Base-by-base conservation (phyloP, 2,113 vertebrate genomes). In the Triplophysa tibetana region DNA sequence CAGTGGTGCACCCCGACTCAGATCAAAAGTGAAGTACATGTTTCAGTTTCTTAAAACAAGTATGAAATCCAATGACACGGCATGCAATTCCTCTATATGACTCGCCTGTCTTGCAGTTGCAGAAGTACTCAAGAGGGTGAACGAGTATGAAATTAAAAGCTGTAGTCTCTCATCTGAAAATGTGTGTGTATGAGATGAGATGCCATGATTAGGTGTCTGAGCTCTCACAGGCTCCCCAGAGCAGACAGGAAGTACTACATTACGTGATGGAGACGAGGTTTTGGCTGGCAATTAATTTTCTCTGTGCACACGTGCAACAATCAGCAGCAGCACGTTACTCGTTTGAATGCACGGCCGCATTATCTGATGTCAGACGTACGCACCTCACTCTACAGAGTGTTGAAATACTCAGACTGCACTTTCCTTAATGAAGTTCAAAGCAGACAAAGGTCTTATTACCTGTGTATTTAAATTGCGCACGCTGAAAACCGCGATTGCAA, bases 231-330 rank as follows among this genome's bases (percentile, higher is more conserved):
- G 19, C 56, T 82, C 73, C 77, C 78, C 38, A 41, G 29, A 84
- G 80, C 41, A 79, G 77, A 62, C 73, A 64, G 70, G 73, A 83
- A 79, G 70, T 56, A 78, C 69, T 75, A 74, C 65, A 84, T 82
- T 77, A 84, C 75, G 64, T 60, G 48, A n/a, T 67, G 26, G 19
- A 70, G 75, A 8, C n/a, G 45, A 8, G 9, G 52, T 75, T 84
- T 80, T 83, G 78, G 77, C 63, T 80, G 67, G 69, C 80, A 78
- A 86, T 82, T 79, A 79, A 79, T 78, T 77, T 61, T 66, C 54
- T 38, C 77, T 43, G 70, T 54, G 73, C 50, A 66, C 24, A 52
- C 33, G 33, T 38, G 33, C 67, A 41, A n/a, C 65, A 70, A 56
- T 60, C 65, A 50, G 62, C 45, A 60, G 23, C 23, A 11, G 61